These are phyloP conservation scores for Gobius niger DNA, from an alignment of 2,113 vertebrate genomes.

Conservation along the genomic window DNA sequence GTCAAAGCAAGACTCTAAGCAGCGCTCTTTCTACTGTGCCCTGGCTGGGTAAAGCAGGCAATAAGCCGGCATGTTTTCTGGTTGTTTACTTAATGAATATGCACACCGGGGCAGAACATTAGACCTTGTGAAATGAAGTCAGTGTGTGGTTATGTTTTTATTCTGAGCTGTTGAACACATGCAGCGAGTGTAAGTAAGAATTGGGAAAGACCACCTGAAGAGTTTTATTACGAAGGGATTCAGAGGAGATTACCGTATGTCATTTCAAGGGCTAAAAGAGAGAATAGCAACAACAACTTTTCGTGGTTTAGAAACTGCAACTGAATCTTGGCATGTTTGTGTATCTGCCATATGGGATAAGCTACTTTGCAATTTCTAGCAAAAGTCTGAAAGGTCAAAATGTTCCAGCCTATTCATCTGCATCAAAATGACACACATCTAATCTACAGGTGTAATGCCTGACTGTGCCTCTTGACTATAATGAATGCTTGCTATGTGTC, in stretches of 20 bases:
- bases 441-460: neutral
- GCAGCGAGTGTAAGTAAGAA: slow-evolving; percentile 9
- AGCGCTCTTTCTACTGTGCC: slow-evolving; percentile 27
- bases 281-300: neutral
- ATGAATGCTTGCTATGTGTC: neutral
- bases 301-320: neutral
- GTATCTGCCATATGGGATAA: too few species aligned
- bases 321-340: too few species aligned
- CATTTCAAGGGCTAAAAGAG: slow-evolving; percentile 4
- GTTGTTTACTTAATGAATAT: slow-evolving; percentile 21
- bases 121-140: neutral
- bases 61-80: slow-evolving; percentile 11
- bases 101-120: neutral
- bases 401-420: slow-evolving; percentile 7
- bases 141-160: neutral
- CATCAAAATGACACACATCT: slow-evolving; percentile 2
- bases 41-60: slow-evolving; percentile 17
- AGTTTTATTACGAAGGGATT: slow-evolving; percentile 21
- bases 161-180: slow-evolving; percentile 7
- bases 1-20: slow-evolving; percentile 23
- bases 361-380: neutral
- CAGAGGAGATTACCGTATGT: slow-evolving; percentile 16
- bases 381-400: neutral
- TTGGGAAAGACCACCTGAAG: slow-evolving; percentile 20
- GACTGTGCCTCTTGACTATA: slow-evolving; percentile 8